Conservation (phyloP, 2,797 vertebrate species). For the Tragopan temminckii region DNA sequence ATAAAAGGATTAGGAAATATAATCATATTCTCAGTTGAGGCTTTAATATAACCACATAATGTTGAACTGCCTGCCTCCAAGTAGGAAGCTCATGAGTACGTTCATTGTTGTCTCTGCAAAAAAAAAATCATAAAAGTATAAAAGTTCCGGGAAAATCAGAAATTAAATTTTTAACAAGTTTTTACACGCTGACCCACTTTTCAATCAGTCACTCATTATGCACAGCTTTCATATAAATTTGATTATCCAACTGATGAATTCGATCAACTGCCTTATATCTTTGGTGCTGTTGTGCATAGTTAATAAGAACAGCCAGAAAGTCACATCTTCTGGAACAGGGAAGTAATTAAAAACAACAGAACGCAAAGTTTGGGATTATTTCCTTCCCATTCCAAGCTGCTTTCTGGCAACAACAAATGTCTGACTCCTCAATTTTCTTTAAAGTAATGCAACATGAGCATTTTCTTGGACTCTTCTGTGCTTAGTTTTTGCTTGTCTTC, state of each 20-base stretch:
- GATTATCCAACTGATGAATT: background rate
- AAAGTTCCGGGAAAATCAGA: background rate
- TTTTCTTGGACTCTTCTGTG: background rate
- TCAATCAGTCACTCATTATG: background rate
- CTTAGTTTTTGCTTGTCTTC: background rate
- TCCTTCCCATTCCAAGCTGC: background rate
- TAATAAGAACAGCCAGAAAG: background rate
- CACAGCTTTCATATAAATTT: background rate
- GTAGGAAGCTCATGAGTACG: background rate
- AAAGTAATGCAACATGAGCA: background rate
- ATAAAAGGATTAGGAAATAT: conserved; percentile 32
- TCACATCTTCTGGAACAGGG: background rate
- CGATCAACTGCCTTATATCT: background rate
- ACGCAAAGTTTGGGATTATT: background rate
- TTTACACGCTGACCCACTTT: background rate
- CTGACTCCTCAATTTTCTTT: background rate
- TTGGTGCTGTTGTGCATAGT: background rate
- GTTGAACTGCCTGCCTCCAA: conserved; percentile 11
- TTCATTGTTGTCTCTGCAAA: background rate
- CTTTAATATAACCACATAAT: conserved; percentile 41
- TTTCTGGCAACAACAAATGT: background rate
- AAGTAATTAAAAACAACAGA: background rate
- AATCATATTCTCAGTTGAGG: conserved; percentile 19
- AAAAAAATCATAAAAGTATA: background rate
- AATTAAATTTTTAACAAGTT: background rate